Base-by-base conservation (phyloP, 2,888 invertebrate species). In the Tromatobia lineatoria region DNA sequence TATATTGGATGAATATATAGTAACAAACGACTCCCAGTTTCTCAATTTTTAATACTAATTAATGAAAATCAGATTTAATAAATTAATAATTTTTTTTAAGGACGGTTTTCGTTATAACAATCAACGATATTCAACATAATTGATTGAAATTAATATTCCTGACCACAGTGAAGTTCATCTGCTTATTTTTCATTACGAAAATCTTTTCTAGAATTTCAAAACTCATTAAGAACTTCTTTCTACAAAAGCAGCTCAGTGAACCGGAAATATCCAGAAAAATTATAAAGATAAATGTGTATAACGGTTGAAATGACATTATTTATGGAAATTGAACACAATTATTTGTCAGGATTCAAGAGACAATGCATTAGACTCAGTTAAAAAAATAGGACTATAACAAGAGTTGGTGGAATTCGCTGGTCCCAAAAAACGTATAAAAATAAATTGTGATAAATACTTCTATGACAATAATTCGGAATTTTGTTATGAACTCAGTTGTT, bases 1-100 rank as follows among this genome's bases (percentile, higher is more conserved):
- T 59, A 61, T 64, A 64, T 61, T 61, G 59, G 50, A 61, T 29
- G 61, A 61, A 61, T 64, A 61, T 74, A 71, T 59, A 45, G 45
- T 23, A 42, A 42, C 45, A 73, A 73, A 59, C 20, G 57, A 20
- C 38, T 18, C 70, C 52, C 59, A 34, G 57, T 73, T 73, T 73
- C 38, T 47, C n/a, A 29, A 29, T 29, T 13, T 29, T 11, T 18
- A 0, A 10, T 18, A 10, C 15, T 25, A n/a, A 50, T 50, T 50
- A n/a, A 29, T 25, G 29, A n/a, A 29, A 50, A 38, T 3, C 4
- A n/a, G 20, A n/a, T 8, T 18, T 7, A 47, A 47, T 47, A n/a
- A 47, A 50, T 3, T 18, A 50, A 50, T 3, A 2, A 3, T 6
- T 13, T 7, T n/a, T 57, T 57, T 25, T 3, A 23, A 57, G 23